Base-by-base conservation (phyloP, 2,113 vertebrate genomes). In the Oncorhynchus mykiss region DNA sequence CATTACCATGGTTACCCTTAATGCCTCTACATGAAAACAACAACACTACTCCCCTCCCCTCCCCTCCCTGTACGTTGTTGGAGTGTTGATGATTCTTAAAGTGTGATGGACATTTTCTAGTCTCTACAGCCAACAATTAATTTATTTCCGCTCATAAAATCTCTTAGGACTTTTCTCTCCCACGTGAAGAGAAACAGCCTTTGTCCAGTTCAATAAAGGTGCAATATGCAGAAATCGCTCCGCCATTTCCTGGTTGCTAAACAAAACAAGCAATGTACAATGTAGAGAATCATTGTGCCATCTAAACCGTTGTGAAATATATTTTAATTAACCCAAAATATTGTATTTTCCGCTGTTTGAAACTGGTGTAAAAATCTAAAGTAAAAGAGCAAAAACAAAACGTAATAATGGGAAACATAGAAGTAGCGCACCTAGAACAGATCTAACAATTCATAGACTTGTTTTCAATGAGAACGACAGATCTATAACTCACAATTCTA, bases 61-160 rank as follows among this genome's bases (percentile, higher is more conserved):
- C 8, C 39, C 39, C 39, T 45, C 7, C 8, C 39, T 45, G 39
- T 20, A 74, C 74, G 64, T 70, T 65, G 71, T 73, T 76, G 54
- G 66, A 27, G 54, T 68, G 57, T 73, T 45, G 62, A 59, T 74
- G 79, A 59, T 34, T 76, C 62, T 62, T 72, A 39, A 78, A 54
- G 76, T 70, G 48, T 68, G 24, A 54, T 14, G 48, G 67, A 71
- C 60, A 71, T 68, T 80, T 83, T 77, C 75, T 71, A 74, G 60
- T 48, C 49, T 70, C 54, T 29, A 25, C 34, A 60, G 57, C 65
- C 62, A 73, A 59, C 75, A 76, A 77, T 74, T 69, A 74, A 77
- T 71, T 68, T 13, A 11, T 54, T 39, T 34, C 31, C 31, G 34
- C 45, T 72, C 67, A 72, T 75, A 82, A 79, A 71, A 69, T 2